Conservation (phyloP, 2,888 invertebrate species). For the Oscheius sp. region DNA sequence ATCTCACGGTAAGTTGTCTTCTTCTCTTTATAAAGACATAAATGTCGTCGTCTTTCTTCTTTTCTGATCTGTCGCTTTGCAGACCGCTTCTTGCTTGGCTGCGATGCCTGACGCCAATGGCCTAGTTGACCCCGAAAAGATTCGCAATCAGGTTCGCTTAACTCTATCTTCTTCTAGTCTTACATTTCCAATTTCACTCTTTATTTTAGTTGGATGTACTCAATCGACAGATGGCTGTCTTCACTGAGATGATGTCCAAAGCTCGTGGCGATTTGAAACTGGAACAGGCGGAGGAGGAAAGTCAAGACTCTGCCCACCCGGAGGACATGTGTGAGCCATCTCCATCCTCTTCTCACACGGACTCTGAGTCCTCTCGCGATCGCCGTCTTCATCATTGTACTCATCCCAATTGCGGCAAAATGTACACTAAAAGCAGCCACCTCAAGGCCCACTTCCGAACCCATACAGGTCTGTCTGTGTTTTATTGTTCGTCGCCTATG, state of each 20-base stretch:
- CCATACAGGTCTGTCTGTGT: constrained; percentile 65
- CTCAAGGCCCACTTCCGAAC: constrained; percentile 71
- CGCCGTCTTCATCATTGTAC: constrained; percentile 53
- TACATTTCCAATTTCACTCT: neutral
- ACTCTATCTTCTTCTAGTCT: neutral
- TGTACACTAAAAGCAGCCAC: constrained; percentile 72
- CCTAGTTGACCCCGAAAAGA: constrained; percentile 48
- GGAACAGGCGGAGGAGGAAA: constrained; percentile 22
- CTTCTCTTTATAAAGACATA: neutral
- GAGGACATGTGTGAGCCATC: constrained; percentile 52
- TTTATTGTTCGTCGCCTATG: neutral
- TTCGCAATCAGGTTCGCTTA: constrained; percentile 35
- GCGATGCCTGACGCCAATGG: constrained; percentile 54
- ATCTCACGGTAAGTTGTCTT: constrained; percentile 45
- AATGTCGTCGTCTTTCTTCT: neutral
- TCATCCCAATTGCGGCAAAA: constrained; percentile 66
- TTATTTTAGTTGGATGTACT: constrained; percentile 42
- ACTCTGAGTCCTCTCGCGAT: constrained; percentile 40
- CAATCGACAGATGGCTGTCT: constrained; percentile 42
- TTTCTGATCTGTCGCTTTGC: constrained; percentile 29
- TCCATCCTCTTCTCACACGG: constrained; percentile 51
- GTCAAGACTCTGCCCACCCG: constrained; percentile 29
- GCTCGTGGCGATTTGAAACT: constrained; percentile 42
- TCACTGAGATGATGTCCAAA: constrained; percentile 46
- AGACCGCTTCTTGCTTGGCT: constrained; percentile 50